Evolutionary conservation across 2,797 vertebrate species (phyloP).

Genomic region (Sebastolobus alascanus): DNA sequence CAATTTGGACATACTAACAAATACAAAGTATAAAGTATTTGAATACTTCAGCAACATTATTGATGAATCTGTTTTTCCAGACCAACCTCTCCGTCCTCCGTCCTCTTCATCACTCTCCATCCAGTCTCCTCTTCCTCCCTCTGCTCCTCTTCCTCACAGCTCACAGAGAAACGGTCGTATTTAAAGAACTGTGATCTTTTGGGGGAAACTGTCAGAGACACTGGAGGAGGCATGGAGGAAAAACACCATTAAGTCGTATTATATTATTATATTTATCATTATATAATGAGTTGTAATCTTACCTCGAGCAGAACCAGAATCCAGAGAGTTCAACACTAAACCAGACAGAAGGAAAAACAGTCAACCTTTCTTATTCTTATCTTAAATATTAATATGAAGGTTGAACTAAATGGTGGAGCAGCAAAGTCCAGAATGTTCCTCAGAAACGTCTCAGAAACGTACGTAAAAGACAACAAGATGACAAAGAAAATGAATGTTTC

Average conservation of each 20-base stretch:
- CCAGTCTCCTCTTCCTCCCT: not conserved
- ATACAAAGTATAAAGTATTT: too few relatives aligned
- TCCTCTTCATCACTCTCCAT: slow-evolving; percentile 35
- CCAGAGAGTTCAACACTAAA: slow-evolving; percentile 8
- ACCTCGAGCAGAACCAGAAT: slow-evolving; percentile 20
- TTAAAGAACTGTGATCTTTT: slow-evolving; percentile 32
- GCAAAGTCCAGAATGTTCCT: too few relatives aligned
- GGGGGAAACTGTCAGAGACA: not conserved
- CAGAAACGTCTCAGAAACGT: too few relatives aligned
- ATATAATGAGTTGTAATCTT: too few relatives aligned
- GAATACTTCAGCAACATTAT: too few relatives aligned
- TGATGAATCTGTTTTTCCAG: too few relatives aligned
- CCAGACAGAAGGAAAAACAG: not conserved
- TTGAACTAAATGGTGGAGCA: too few relatives aligned
- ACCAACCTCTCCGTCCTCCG: slow-evolving; percentile 22
- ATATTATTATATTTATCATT: too few relatives aligned
- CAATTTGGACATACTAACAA: too few relatives aligned
- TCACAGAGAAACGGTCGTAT: slow-evolving; percentile 27
- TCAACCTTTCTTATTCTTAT: too few relatives aligned
- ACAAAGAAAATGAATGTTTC: accelerated
- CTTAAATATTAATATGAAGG: too few relatives aligned
- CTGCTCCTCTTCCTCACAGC: slow-evolving; percentile 14
- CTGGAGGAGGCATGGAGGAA: not conserved
- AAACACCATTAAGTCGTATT: too few relatives aligned
- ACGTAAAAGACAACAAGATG: accelerated